Evolutionary conservation across 1,140 invertebrate species (phyloP), one percentile per base, ranked within the genome.

Genomic region (Ceratina japonica): DNA sequence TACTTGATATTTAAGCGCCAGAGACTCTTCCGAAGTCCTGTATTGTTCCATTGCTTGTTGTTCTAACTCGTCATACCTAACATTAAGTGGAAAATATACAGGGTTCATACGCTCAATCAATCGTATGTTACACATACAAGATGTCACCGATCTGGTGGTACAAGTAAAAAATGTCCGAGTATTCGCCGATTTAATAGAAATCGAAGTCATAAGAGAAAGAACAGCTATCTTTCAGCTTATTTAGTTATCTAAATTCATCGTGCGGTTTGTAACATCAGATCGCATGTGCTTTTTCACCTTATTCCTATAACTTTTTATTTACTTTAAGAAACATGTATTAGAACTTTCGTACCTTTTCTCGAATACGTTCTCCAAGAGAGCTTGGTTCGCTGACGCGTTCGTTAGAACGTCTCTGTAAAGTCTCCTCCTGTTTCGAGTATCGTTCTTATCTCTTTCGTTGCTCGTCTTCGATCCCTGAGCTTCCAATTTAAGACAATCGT

Each of bases 41-140:
- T 92, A 92, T 69, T 92, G 91, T 44, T 92, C 91, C 75, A 92
- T 89, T 0, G 91, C 91, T 62, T 92, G 90, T 37, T 87, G 83
- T 31, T 92, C 91, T 20, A 92, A 74, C 37, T 92, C 90, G 51
- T 92, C 91, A 78, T 88, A 92, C 18, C 83, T 81, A 44, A 8
- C 56, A 51, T 73, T 73, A 24, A 82, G 10, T 0, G 10, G 5
- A 8, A 12, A 24, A 44, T 5, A 8, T 63, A 63, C 8, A 54
- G 12, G 13, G 4, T 7, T 37, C 3, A 37, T 3, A 37, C 7
- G 7, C 37, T 37, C 37, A 3, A 37, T 37, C 2, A 2, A 7
- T 7, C 2, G 7, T 2, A 37, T 37, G 37, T 37, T 37, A 37
- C n/a, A 37, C 37, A 37, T 37, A 37, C 7, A 37, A 37, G 37